Conservation (phyloP, 1,140 invertebrate genomes). For the Halictus rubicundus region DNA sequence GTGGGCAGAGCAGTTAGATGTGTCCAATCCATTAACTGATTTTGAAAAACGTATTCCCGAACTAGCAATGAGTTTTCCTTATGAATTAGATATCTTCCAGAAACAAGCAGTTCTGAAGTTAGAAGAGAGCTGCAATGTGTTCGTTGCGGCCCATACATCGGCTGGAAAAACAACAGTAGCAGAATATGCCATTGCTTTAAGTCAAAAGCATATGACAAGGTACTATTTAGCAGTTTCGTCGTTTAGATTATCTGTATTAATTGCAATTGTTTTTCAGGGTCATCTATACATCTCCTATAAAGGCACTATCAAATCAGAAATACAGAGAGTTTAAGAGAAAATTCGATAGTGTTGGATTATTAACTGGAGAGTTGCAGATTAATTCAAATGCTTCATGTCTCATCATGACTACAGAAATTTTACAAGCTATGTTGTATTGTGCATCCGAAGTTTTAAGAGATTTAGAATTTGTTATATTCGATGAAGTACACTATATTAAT, state of each 20-base stretch:
- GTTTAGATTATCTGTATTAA: not conserved
- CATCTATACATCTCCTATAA: slow-evolving; percentile 99
- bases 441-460: slow-evolving; percentile 97
- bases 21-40: slow-evolving; percentile 88
- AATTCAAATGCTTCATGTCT: slow-evolving; percentile 96
- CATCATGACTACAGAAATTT: slow-evolving; percentile 99
- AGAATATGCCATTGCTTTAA: slow-evolving; percentile 98
- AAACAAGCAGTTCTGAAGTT: slow-evolving; percentile 97
- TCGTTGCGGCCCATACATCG: slow-evolving; percentile 99
- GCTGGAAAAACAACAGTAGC: slow-evolving; percentile 99
- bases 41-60: slow-evolving; percentile 92
- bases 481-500: slow-evolving; percentile 99
- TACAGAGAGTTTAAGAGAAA: slow-evolving; percentile 97
- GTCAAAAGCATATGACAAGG: slow-evolving; percentile 95
- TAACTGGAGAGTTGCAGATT: slow-evolving; percentile 98
- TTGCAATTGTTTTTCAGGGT: slow-evolving; percentile 83
- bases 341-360: slow-evolving; percentile 95
- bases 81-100: slow-evolving; percentile 98
- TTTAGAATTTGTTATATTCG: slow-evolving; percentile 99
- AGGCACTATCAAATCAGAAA: slow-evolving; percentile 99
- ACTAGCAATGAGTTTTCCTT: slow-evolving; percentile 93
- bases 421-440: slow-evolving; percentile 98
- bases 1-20: slow-evolving; percentile 94
- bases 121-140: slow-evolving; percentile 96
- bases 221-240: slow-evolving; percentile 65